These are phyloP conservation scores for Drosophila acutilabella DNA, from an alignment of 2,888 invertebrate genomes.

Conservation along the genomic window DNA sequence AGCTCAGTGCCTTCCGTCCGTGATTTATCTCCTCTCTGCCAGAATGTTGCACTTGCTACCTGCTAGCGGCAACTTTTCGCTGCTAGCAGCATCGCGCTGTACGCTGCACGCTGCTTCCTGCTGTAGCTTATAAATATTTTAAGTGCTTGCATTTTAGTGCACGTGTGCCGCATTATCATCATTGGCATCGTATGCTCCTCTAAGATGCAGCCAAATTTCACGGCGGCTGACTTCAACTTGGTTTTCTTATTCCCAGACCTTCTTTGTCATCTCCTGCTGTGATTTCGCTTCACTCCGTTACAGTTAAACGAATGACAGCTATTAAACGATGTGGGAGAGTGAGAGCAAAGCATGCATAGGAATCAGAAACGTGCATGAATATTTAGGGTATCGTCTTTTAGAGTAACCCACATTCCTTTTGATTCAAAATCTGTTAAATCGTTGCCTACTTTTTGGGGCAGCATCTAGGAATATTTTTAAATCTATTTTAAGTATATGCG, in stretches of 20 bases:
- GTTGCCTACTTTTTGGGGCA: conserved; percentile 12
- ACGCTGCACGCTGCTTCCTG: conserved; percentile 17
- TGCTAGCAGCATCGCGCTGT: not conserved
- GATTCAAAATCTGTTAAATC: not conserved
- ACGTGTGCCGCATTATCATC: conserved; percentile 79
- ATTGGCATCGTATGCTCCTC: conserved; percentile 45
- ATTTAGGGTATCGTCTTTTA: too few species aligned
- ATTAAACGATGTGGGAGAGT: conserved; percentile 31
- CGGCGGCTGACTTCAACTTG: conserved; percentile 14
- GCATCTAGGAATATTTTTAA: conserved; percentile 17
- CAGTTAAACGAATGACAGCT: conserved; percentile 41
- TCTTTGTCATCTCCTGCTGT: conserved; percentile 44
- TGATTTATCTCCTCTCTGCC: conserved; percentile 70
- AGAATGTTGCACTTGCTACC: conserved; percentile 51
- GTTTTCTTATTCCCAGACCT: conserved; percentile 11
- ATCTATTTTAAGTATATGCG: conserved; percentile 10
- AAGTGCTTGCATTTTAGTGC: conserved; percentile 78
- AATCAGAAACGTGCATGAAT: conserved; percentile 4
- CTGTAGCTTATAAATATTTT: conserved; percentile 76
- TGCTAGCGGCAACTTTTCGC: not conserved
- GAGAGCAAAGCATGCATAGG: conserved; percentile 18
- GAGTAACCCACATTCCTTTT: not conserved
- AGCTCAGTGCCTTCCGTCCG: conserved; percentile 44
- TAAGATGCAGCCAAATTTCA: conserved; percentile 62
- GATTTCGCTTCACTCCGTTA: conserved; percentile 41